Base-by-base conservation (phyloP, 2,888 invertebrate species). In the Drosophila emarginata region DNA sequence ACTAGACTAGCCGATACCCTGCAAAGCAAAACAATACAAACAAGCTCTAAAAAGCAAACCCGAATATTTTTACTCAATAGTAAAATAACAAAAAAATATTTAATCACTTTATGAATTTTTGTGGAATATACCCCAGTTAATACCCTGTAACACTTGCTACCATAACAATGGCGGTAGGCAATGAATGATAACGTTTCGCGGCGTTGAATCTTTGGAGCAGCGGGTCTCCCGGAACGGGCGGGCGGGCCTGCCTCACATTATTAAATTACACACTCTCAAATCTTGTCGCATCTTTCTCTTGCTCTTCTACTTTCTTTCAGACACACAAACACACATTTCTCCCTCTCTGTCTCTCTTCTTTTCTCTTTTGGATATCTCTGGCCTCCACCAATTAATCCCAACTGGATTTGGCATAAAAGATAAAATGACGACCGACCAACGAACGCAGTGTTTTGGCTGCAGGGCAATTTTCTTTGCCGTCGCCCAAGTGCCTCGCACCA, bases 391-490 rank as follows among this genome's bases (percentile, higher is more conserved):
- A 84, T 84, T 88, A 88, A 84, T 84, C 84, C 84, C 83, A 88
- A 87, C 85, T 84, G 84, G 88, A 87, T 87, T 84, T 87, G 74
- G 89, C 77, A 84, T 84, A 77, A 87, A 87, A 88, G 89, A 84
- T 88, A 88, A 87, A 80, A 83, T 64, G 76, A 71, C 71, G 71
- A 71, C 74, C 71, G 40, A 37, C 37, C 37, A 37, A 9, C 40
- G 18, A 45, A 69, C 61, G 53, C 63, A 68, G 72, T 58, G 53
- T 67, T 67, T 21, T 64, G 61, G 57, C 62, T 52, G 81, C 80
- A 74, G 80, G 80, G 78, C 69, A 78, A 79, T 77, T 63, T 80
- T 74, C 80, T 76, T 60, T 60, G 18, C 15, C 9, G 52, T 18
- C 57, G 60, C 45, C 51, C 63, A 59, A 52, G 36, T 54, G 37